Conservation (phyloP, 30 jellyfish, hydroid and myxozoan genomes). For the Clytia hemisphaerica region DNA sequence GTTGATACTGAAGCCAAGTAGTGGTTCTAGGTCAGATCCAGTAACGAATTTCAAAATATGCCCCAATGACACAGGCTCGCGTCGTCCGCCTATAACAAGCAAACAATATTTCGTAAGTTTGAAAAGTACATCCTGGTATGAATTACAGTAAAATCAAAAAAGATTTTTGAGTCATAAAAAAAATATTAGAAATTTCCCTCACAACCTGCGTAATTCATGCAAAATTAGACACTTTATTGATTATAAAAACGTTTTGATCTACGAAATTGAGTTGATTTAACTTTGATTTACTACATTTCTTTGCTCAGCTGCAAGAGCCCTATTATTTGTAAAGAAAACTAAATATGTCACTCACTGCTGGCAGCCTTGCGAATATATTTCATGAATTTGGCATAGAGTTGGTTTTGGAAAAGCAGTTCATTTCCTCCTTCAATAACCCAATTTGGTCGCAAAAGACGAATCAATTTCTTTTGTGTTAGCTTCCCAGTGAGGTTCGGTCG, state of each 20-base stretch:
- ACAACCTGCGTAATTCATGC: no score
- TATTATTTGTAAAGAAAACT: no score
- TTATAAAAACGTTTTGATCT: no score
- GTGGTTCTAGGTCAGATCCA: slow-evolving; percentile 36
- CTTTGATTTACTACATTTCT: no score
- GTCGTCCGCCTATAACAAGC: slow-evolving; percentile 37
- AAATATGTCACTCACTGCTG: slow-evolving; percentile 21
- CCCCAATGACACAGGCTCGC: slow-evolving; percentile 12
- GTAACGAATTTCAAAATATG: slow-evolving; percentile 10
- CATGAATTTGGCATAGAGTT: slow-evolving; percentile 18
- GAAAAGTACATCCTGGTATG: no score
- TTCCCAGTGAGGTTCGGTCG: slow-evolving; percentile 4
- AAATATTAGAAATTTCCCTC: no score
- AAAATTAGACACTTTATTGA: no score
- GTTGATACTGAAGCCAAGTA: slow-evolving; percentile 17
- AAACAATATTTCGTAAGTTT: no score
- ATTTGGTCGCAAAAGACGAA: slow-evolving; percentile 15
- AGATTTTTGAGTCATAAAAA: no score
- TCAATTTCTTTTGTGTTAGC: slow-evolving; percentile 13
- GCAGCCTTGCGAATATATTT: slow-evolving; percentile 40
- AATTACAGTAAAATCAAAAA: no score
- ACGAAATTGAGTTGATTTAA: no score
- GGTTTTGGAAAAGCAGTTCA: slow-evolving; percentile 11
- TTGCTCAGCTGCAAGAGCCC: no score
- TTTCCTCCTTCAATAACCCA: slow-evolving; percentile 33